These are phyloP conservation scores for Heterochromis multidens DNA, from an alignment of 2,113 vertebrate genomes.

Conservation along the genomic window DNA sequence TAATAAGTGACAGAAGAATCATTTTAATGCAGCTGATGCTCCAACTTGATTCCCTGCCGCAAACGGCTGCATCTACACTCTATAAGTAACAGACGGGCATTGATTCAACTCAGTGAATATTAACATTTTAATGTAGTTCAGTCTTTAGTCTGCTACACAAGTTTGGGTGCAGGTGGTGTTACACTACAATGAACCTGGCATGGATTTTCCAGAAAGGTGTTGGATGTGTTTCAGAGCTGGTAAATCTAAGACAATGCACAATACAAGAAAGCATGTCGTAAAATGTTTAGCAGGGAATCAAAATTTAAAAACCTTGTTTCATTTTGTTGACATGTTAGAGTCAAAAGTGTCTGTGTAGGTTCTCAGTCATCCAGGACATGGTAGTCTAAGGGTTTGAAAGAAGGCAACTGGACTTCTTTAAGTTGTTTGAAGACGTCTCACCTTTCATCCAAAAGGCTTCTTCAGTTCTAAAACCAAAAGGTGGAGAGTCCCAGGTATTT, in stretches of 20 bases:
- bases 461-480: too few relatives aligned
- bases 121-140: neutral
- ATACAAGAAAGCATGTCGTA: neutral
- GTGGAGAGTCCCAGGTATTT: too few relatives aligned
- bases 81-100: constrained; percentile 10
- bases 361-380: too few relatives aligned
- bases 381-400: too few relatives aligned
- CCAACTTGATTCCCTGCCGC: neutral
- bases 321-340: neutral
- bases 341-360: too few relatives aligned
- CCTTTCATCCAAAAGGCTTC: too few relatives aligned
- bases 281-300: neutral
- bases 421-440: too few relatives aligned
- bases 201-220: neutral
- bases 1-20: neutral
- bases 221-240: neutral
- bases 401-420: too few relatives aligned
- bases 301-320: neutral
- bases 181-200: neutral
- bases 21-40: constrained; percentile 6
- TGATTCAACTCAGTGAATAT: neutral
- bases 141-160: neutral
- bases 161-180: neutral
- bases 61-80: neutral
- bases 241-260: neutral